Evolutionary conservation across 2,888 invertebrate species (phyloP), one percentile per base, ranked within the genome.

Genomic region (Perizoma affinitatum): DNA sequence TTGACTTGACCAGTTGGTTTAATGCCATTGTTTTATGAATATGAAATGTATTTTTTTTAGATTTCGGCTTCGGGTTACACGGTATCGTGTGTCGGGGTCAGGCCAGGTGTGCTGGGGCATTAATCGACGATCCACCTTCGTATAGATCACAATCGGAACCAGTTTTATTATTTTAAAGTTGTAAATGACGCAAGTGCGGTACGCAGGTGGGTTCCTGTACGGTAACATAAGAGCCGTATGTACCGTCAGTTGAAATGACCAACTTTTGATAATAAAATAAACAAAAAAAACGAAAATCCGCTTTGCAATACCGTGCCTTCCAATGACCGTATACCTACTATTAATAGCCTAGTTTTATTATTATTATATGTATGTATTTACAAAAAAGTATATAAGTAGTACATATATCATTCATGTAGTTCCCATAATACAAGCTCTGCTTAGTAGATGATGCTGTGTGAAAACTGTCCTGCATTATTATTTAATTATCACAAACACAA

Each of bases 121-220:
- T 87, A 88, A 88, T 88, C 87, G 85, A 86, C 76, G 84, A 83
- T 84, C 86, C 86, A 84, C 79, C 87, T 80, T 83, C 84, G 86
- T 87, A 84, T 86, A 88, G 90, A 91, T 92, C 87, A 90, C 86
- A 89, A 91, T 92, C 90, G 82, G 73, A 90, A 91, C 91, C 87
- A 77, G 91, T 92, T 92, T 87, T 87, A 88, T 89, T 90, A 90
- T 92, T 91, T 92, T 90, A 88, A 88, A 89, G 88, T 87, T 87
- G 88, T 87, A 88, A 88, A 90, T 92, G 91, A 92, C 91, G 90
- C 90, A 91, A 91, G 90, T 89, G 54, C 53, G 82, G 79, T 82
- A 81, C 83, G 85, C 88, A 87, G 90, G 88, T 89, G 89, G 83
- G 82, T 82, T 80, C 82, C 83, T 78, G 78, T 82, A 84, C 83